phyloP scores from a whole-genome alignment of 2,888 invertebrate species.

The Megaustenia siamemsis region DNA sequence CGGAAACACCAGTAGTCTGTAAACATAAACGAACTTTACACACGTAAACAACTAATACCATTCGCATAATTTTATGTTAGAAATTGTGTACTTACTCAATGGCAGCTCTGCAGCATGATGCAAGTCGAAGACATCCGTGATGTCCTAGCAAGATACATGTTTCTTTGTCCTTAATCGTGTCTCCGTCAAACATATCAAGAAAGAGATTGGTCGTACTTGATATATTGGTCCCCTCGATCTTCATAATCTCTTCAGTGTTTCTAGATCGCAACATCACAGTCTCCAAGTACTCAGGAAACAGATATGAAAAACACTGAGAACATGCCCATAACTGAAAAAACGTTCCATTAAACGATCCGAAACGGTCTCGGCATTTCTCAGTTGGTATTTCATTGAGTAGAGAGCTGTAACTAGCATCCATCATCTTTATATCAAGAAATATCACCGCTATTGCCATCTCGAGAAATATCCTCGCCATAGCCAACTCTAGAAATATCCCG shows the following conservation, averaged over 20 bases:
- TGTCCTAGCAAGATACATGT: constrained; percentile 54
- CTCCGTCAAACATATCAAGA: constrained; percentile 12
- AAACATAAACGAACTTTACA: too few species aligned
- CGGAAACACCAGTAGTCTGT: too few species aligned
- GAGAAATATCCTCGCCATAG: too few species aligned
- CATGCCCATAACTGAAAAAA: constrained; percentile 61
- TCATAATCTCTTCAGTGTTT: background rate
- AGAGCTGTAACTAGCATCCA: too few species aligned
- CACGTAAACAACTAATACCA: too few species aligned
- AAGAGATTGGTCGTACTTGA: background rate
- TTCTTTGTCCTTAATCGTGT: background rate
- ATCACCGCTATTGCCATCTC: background rate
- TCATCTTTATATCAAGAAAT: background rate
- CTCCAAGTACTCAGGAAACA: constrained; percentile 52
- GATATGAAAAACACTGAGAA: constrained; percentile 62
- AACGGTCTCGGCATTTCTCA: constrained; percentile 57
- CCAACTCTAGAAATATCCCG: too few species aligned
- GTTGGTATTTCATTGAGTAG: too few species aligned
- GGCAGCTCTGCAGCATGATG: constrained; percentile 59
- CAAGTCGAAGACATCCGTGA: constrained; percentile 57
- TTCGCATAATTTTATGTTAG: background rate
- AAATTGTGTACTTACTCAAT: constrained; percentile 44
- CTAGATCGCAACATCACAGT: background rate
- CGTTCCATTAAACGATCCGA: constrained; percentile 53
- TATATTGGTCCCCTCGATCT: background rate